phyloP scores from a whole-genome alignment of 2,113 vertebrate species.

The Nanorana parkeri region DNA sequence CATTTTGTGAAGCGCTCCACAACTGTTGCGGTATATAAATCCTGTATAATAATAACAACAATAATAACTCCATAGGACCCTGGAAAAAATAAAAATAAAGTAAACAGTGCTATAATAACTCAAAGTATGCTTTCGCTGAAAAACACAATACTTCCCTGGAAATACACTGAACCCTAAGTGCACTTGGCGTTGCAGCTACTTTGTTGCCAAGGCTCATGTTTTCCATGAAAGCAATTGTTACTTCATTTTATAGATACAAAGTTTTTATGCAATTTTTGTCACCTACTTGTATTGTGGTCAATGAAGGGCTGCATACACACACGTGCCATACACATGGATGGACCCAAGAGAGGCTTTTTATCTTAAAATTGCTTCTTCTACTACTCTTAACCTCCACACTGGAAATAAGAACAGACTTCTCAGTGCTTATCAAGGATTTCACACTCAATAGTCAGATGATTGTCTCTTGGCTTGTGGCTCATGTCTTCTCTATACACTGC shows the following conservation, averaged over 20 bases:
- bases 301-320: not conserved
- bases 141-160: too few species aligned
- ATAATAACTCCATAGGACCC: too few species aligned
- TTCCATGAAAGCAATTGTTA: not conserved
- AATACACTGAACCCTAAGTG: too few species aligned
- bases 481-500: not conserved
- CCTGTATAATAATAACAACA: too few species aligned
- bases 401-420: conserved; percentile 9
- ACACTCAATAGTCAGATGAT: conserved; percentile 48
- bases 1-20: too few species aligned
- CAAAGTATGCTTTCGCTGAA: too few species aligned
- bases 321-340: not conserved
- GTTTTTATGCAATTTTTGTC: not conserved
- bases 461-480: conserved; percentile 43
- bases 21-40: too few species aligned
- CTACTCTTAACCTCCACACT: not conserved
- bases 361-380: conserved; percentile 6
- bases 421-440: conserved; percentile 39
- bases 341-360: not conserved
- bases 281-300: not conserved
- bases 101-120: too few species aligned
- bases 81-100: too few species aligned
- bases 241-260: not conserved
- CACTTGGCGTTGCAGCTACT: too few species aligned
- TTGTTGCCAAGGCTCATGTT: not conserved